A percentile compares a stretch with the other conserved stretches of the same genome.
Evolutionary conservation across 2,113 vertebrate species (phyloP).

Genomic region (Gobiocypris rarus): DNA sequence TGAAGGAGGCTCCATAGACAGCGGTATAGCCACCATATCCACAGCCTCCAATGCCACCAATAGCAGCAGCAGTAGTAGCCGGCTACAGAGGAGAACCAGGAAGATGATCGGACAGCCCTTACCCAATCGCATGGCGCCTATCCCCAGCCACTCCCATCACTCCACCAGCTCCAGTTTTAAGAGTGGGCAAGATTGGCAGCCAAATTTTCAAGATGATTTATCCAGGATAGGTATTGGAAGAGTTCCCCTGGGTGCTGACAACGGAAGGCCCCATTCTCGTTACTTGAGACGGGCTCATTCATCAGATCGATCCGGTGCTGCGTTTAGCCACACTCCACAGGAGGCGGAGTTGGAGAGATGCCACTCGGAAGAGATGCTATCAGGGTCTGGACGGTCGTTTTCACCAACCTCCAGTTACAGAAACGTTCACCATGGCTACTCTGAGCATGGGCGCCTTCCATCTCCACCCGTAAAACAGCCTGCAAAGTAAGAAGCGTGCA

Average conservation of each 20-base stretch:
- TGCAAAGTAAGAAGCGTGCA: slow-evolving; percentile 75
- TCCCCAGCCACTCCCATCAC: slow-evolving; percentile 75
- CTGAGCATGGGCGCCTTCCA: slow-evolving; percentile 74
- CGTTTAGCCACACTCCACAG: slow-evolving; percentile 63
- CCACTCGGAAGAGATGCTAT: slow-evolving; percentile 85
- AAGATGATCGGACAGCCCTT: slow-evolving; percentile 83
- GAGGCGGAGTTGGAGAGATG: slow-evolving; percentile 76
- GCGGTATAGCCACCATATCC: slow-evolving; percentile 97
- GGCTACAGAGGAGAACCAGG: slow-evolving; percentile 84
- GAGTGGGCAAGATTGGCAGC: slow-evolving; percentile 73
- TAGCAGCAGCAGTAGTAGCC: slow-evolving; percentile 78
- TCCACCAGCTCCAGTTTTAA: slow-evolving; percentile 66
- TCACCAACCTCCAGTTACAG: slow-evolving; percentile 68
- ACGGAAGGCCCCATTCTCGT: slow-evolving; percentile 82
- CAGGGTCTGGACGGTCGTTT: slow-evolving; percentile 72
- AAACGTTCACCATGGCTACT: slow-evolving; percentile 74
- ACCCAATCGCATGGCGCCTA: slow-evolving; percentile 86
- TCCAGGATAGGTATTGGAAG: slow-evolving; percentile 66
- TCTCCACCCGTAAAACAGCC: slow-evolving; percentile 84
- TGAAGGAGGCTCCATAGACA: slow-evolving; percentile 90
- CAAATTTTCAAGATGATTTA: slow-evolving; percentile 59
- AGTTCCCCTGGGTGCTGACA: slow-evolving; percentile 53
- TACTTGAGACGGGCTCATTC: slow-evolving; percentile 92
- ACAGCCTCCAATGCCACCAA: slow-evolving; percentile 79
- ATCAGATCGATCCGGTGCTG: slow-evolving; percentile 81